phyloP scores from a whole-genome alignment of 2,797 vertebrate species.

The Cyclopterus lumpus region DNA sequence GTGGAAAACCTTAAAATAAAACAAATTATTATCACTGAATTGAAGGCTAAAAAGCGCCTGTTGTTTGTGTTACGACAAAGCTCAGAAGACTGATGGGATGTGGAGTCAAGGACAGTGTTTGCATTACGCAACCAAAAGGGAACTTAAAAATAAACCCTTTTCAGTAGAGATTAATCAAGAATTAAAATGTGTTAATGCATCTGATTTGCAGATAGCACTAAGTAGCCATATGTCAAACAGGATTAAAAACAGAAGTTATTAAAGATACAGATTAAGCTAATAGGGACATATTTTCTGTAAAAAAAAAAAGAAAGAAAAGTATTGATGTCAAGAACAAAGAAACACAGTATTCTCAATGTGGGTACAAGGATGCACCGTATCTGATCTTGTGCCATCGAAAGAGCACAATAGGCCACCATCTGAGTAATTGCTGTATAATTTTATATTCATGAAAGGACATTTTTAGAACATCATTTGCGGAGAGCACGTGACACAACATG shows the following conservation, averaged over 20 bases:
- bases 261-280: constrained; percentile 51
- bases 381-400: constrained; percentile 39
- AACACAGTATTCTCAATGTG: constrained; percentile 4
- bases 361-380: constrained; percentile 12
- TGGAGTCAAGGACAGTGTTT: constrained; percentile 29
- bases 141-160: constrained; percentile 17
- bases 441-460: constrained; percentile 34
- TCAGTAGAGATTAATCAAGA: constrained; percentile 42
- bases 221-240: constrained; percentile 42
- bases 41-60: constrained; percentile 29
- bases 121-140: constrained; percentile 19
- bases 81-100: constrained; percentile 9
- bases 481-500: constrained; percentile 22
- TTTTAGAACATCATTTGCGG: constrained; percentile 7
- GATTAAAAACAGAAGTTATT: constrained; percentile 62
- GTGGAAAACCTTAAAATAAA: constrained; percentile 10
- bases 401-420: constrained; percentile 31
- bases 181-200: constrained; percentile 61
- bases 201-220: constrained; percentile 63
- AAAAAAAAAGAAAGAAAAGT: constrained; percentile 4
- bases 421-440: constrained; percentile 38
- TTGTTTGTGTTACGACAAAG: constrained; percentile 23
- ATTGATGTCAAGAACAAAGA: constrained; percentile 45
- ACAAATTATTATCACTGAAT: constrained; percentile 8
- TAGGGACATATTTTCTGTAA: constrained; percentile 25